Conservation (phyloP, 2,797 vertebrate species). For the Aplochiton taeniatus region DNA sequence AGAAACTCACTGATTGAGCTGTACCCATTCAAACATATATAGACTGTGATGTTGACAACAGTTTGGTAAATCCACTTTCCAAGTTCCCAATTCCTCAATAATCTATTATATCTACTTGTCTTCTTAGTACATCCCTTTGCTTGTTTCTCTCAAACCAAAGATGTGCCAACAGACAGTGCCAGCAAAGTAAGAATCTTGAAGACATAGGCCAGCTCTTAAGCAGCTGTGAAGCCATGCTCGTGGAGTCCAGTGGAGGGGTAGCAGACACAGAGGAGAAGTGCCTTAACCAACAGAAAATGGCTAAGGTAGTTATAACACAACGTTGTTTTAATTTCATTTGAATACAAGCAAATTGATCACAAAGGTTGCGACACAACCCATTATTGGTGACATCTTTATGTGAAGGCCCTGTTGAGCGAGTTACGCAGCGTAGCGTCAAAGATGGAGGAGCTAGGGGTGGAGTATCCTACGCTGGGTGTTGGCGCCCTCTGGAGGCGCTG, state of each 20-base stretch:
- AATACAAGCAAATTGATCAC: too few species aligned
- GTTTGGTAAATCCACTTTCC: too few species aligned
- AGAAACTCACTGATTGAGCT: too few species aligned
- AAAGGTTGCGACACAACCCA: too few species aligned
- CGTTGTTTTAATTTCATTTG: too few species aligned
- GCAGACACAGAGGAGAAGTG: slow-evolving; percentile 81
- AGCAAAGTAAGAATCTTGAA: slow-evolving; percentile 72
- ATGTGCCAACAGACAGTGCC: slow-evolving; percentile 70
- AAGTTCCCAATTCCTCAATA: too few species aligned
- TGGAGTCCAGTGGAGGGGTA: slow-evolving; percentile 60
- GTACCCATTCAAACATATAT: too few species aligned
- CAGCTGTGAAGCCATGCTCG: slow-evolving; percentile 69
- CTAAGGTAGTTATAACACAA: slow-evolving; percentile 67
- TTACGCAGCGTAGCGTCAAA: slow-evolving; percentile 45
- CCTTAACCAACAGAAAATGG: slow-evolving; percentile 73
- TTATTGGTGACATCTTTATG: neutral
- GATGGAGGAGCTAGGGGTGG: slow-evolving; percentile 61
- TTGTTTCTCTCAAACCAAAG: slow-evolving; percentile 61
- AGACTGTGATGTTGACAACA: too few species aligned
- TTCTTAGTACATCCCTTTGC: too few species aligned
- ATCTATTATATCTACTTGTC: too few species aligned
- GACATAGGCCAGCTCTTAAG: slow-evolving; percentile 70
- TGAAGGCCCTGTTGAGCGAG: slow-evolving; percentile 63
- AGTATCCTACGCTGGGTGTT: slow-evolving; percentile 53
- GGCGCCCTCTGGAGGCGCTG: slow-evolving; percentile 82